These are phyloP conservation scores for Globia sparganii DNA, from an alignment of 2,888 invertebrate genomes.

Conservation along the genomic window DNA sequence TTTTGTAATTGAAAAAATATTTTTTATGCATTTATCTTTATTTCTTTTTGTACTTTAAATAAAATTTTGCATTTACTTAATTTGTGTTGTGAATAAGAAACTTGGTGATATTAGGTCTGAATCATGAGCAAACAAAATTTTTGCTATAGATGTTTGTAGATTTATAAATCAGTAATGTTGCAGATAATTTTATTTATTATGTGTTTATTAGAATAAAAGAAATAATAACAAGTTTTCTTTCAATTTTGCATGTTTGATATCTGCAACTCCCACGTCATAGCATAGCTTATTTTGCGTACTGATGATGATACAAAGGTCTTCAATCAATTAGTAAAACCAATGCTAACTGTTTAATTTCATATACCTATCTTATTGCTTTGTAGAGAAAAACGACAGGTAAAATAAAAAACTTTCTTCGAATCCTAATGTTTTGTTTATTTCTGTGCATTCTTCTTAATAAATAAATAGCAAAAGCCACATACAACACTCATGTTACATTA, in stretches of 20 bases:
- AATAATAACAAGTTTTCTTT: conserved; percentile 17
- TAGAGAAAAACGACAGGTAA: background rate
- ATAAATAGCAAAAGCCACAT: conserved; percentile 59
- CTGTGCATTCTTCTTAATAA: conserved; percentile 48
- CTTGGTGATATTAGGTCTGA: conserved; percentile 49
- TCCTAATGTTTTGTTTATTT: conserved; percentile 49
- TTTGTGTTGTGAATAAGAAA: conserved; percentile 43
- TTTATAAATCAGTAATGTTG: conserved; percentile 35
- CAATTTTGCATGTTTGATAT: background rate
- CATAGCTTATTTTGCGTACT: background rate
- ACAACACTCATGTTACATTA: conserved; percentile 51
- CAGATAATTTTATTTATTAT: conserved; percentile 45
- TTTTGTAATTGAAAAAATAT: conserved; percentile 17
- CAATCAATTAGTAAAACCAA: conserved; percentile 1
- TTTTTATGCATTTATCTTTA: conserved; percentile 52
- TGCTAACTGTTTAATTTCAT: background rate
- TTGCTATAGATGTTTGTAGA: conserved; percentile 33
- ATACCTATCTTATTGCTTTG: background rate
- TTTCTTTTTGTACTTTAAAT: conserved; percentile 46
- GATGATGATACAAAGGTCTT: background rate
- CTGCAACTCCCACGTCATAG: background rate
- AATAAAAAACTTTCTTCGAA: background rate
- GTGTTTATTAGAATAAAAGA: conserved; percentile 27
- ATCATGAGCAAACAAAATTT: conserved; percentile 16
- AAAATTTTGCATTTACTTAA: conserved; percentile 53